phyloP scores from a whole-genome alignment of 1,140 invertebrate species.

The Spodoptera litura region DNA sequence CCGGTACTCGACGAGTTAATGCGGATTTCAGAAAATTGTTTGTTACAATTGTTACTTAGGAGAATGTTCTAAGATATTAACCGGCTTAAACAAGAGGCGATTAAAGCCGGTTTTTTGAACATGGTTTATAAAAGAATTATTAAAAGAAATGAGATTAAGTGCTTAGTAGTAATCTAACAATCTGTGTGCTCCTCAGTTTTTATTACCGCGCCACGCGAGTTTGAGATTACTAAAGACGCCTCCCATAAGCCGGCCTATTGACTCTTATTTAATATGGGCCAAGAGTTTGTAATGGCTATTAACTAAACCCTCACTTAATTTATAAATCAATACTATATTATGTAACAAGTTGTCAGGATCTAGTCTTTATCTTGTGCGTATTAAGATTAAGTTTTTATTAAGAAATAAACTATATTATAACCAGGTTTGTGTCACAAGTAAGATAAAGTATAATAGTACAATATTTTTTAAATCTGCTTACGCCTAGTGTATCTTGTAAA shows the following conservation, averaged over 20 bases:
- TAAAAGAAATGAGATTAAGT: constrained; percentile 34
- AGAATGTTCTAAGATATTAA: too few species aligned
- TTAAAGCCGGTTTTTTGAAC: too few species aligned
- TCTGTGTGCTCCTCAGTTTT: constrained; percentile 43
- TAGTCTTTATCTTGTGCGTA: not conserved
- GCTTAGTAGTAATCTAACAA: constrained; percentile 44
- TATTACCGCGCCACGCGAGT: constrained; percentile 35
- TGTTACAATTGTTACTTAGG: too few species aligned
- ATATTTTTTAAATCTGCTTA: not conserved
- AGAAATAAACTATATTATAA: too few species aligned
- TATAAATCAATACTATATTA: not conserved
- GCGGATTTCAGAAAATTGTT: too few species aligned
- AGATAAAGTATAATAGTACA: not conserved
- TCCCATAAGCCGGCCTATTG: constrained; percentile 38
- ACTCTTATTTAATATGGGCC: constrained; percentile 37
- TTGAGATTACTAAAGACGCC: constrained; percentile 44
- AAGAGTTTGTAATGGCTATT: constrained; percentile 45
- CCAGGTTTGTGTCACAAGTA: not conserved
- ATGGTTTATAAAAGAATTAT: too few species aligned
- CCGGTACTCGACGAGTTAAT: too few species aligned
- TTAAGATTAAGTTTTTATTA: not conserved
- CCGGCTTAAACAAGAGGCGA: too few species aligned
- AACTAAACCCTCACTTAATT: constrained; percentile 33
- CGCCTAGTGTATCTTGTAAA: not conserved
- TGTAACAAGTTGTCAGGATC: not conserved